A percentile compares a stretch with the other conserved stretches of the same genome.
phyloP scores from a whole-genome alignment of 2,797 vertebrate genomes.

The Galaxias olidus region DNA sequence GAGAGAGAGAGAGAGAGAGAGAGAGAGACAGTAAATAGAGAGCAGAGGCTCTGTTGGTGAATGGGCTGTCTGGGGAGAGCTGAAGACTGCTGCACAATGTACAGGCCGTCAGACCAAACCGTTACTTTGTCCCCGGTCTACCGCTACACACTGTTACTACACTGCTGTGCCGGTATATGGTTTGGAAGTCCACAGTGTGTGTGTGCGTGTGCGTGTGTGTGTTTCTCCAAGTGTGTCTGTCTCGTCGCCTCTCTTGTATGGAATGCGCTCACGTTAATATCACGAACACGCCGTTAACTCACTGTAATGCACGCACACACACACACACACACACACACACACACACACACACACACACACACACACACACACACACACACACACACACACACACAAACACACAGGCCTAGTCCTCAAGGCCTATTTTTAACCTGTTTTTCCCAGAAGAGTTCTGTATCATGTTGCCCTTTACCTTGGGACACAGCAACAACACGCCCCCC shows the following conservation, averaged over 20 bases:
- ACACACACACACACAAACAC: neutral
- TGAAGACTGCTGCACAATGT: neutral
- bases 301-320: neutral
- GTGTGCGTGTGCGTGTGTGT: too few species aligned
- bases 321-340: neutral
- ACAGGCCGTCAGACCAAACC: too few species aligned
- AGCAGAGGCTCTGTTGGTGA: too few species aligned
- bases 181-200: too few species aligned
- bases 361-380: neutral
- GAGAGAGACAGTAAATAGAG: too few species aligned
- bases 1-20: too few species aligned
- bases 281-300: neutral
- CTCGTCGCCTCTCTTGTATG: too few species aligned
- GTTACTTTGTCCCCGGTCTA: too few species aligned
- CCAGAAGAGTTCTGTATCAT: conserved; percentile 58
- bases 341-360: neutral
- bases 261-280: neutral
- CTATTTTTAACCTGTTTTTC: conserved; percentile 79
- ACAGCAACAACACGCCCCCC: conserved; percentile 17
- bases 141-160: too few species aligned
- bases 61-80: too few species aligned
- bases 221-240: too few species aligned
- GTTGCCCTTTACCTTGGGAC: conserved; percentile 46
- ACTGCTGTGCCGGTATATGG: too few species aligned
- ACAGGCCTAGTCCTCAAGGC: neutral